Conservation (phyloP, 2,888 invertebrate genomes). For the Bruchidius siliquastri region DNA sequence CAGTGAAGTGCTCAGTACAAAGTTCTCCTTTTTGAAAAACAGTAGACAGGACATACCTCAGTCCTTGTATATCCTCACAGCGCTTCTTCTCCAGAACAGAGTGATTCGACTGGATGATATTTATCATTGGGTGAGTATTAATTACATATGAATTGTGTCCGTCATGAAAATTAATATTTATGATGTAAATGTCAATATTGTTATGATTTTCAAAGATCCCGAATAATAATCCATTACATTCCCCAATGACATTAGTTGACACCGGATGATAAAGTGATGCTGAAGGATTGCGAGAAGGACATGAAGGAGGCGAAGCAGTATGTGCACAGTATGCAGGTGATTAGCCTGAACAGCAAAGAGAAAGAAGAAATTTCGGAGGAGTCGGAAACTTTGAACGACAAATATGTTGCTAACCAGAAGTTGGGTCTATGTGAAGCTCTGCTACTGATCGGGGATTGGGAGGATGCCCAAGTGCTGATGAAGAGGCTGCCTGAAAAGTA, state of each 20-base stretch:
- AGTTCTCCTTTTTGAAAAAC: conserved; percentile 68
- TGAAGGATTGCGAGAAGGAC: conserved; percentile 76
- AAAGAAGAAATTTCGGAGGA: conserved; percentile 68
- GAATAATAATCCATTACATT: no score
- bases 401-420: conserved; percentile 76
- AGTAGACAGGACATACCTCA: conserved; percentile 68
- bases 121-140: conserved; percentile 76
- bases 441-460: conserved; percentile 86
- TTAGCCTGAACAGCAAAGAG: conserved; percentile 75
- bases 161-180: no score
- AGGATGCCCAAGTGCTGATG: conserved; percentile 73
- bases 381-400: conserved; percentile 58
- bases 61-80: conserved; percentile 84
- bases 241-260: no score
- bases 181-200: no score
- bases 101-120: conserved; percentile 84
- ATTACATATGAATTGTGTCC: no score
- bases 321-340: conserved; percentile 78
- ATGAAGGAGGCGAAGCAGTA: conserved; percentile 80
- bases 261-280: conserved; percentile 79
- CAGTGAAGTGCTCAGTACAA: conserved; percentile 93
- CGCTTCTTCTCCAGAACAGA: conserved; percentile 81
- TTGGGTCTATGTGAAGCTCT: conserved; percentile 83
- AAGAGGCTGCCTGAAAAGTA: conserved; percentile 78
- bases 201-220: no score